Evolutionary conservation across 2,797 vertebrate genomes (phyloP).

Genomic region (Gorsachius magnificus): DNA sequence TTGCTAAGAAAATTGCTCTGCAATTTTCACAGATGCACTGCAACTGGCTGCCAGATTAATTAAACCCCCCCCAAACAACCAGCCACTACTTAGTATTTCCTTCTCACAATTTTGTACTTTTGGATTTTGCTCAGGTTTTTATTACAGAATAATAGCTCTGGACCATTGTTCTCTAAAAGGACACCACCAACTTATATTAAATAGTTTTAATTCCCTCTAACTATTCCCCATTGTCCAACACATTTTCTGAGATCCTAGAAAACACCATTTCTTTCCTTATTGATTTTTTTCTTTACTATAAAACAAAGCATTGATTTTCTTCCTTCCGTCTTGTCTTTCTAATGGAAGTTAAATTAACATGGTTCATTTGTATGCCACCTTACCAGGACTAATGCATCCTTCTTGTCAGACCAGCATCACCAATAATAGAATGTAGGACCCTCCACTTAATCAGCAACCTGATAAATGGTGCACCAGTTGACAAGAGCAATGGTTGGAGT

Average conservation of each 20-base stretch:
- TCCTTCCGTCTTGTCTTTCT: constrained; percentile 43
- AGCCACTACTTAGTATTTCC: neutral
- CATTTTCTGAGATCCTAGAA: constrained; percentile 32
- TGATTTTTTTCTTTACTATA: constrained; percentile 65
- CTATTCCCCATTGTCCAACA: constrained; percentile 13
- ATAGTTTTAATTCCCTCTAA: constrained; percentile 53
- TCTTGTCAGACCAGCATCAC: constrained; percentile 45
- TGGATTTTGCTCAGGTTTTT: neutral
- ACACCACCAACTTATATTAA: constrained; percentile 25
- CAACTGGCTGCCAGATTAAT: neutral
- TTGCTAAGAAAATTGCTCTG: neutral
- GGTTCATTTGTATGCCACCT: constrained; percentile 60
- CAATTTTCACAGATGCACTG: neutral
- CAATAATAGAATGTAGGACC: constrained; percentile 8
- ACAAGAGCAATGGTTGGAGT: neutral
- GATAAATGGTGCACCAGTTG: neutral
- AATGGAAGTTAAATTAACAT: constrained; percentile 50
- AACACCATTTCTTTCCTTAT: constrained; percentile 55
- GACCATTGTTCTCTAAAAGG: neutral
- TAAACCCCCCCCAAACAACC: neutral
- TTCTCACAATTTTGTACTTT: neutral
- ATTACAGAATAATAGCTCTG: neutral
- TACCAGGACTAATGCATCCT: constrained; percentile 12
- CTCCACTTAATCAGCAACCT: constrained; percentile 35
- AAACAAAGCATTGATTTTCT: constrained; percentile 63